Conservation (phyloP, 2,888 invertebrate genomes). For the Chloroclysta siterata region DNA sequence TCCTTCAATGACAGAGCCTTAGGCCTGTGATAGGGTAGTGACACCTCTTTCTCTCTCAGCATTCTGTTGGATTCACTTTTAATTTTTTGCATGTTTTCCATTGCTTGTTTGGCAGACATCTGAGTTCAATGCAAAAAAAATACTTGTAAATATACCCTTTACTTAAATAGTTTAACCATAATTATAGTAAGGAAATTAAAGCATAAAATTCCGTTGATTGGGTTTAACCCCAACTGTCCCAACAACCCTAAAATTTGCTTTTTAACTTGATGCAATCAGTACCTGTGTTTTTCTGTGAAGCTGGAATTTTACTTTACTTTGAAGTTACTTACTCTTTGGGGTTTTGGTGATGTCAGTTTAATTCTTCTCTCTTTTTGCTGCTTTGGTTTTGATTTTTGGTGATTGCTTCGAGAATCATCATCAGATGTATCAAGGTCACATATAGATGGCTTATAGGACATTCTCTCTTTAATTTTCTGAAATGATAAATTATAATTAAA, state of each 20-base stretch:
- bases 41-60: conserved; percentile 89
- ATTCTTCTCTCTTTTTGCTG: conserved; percentile 54
- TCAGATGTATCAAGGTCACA: conserved; percentile 86
- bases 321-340: conserved; percentile 56
- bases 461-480: conserved; percentile 64
- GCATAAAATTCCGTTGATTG: no score
- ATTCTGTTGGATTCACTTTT: conserved; percentile 94
- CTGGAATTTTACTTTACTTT: no score
- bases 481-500: conserved; percentile 24
- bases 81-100: conserved; percentile 89
- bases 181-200: no score
- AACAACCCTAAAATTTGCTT: no score
- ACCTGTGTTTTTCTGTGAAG: no score
- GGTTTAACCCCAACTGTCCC: no score
- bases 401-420: conserved; percentile 56
- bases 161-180: no score
- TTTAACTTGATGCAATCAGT: no score
- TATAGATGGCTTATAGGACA: conserved; percentile 65
- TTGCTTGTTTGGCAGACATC: conserved; percentile 88
- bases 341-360: conserved; percentile 65
- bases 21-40: conserved; percentile 94
- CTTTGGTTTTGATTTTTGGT: conserved; percentile 37
- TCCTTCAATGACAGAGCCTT: conserved; percentile 92
- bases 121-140: conserved; percentile 47
- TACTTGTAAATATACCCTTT: neutral